phyloP scores from a whole-genome alignment of 2,113 vertebrate genomes.

The Gymnorhina tibicen region DNA sequence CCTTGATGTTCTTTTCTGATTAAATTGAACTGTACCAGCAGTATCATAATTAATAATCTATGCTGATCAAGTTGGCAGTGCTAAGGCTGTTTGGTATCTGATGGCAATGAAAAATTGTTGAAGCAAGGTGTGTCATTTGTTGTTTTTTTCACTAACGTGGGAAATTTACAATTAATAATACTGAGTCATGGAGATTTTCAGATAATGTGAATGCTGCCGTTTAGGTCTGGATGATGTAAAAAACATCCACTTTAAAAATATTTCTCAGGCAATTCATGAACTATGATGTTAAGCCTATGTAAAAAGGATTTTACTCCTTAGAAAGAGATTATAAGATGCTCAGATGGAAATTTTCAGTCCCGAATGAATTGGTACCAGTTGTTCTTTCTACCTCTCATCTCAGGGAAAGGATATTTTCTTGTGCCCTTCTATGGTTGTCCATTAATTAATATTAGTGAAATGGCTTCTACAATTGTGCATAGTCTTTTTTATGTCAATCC shows the following conservation, averaged over 20 bases:
- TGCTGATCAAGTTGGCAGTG: slow-evolving; percentile 43
- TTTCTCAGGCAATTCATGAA: background rate
- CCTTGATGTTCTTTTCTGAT: slow-evolving; percentile 74
- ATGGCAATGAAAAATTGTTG: slow-evolving; percentile 45
- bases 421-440: background rate
- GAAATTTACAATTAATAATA: slow-evolving; percentile 25
- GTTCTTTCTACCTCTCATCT: background rate
- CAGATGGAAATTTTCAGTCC: background rate
- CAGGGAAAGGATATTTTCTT: background rate
- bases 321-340: background rate
- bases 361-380: background rate
- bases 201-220: background rate
- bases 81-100: slow-evolving; percentile 16
- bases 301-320: background rate
- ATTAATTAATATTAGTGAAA: background rate
- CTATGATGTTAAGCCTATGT: background rate
- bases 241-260: background rate
- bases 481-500: background rate
- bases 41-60: slow-evolving; percentile 77
- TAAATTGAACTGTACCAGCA: slow-evolving; percentile 63
- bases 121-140: slow-evolving; percentile 37
- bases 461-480: background rate
- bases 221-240: background rate
- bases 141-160: background rate
- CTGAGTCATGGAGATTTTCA: background rate